phyloP scores from a whole-genome alignment of 2,113 vertebrate species.

The Cinclus cinclus region DNA sequence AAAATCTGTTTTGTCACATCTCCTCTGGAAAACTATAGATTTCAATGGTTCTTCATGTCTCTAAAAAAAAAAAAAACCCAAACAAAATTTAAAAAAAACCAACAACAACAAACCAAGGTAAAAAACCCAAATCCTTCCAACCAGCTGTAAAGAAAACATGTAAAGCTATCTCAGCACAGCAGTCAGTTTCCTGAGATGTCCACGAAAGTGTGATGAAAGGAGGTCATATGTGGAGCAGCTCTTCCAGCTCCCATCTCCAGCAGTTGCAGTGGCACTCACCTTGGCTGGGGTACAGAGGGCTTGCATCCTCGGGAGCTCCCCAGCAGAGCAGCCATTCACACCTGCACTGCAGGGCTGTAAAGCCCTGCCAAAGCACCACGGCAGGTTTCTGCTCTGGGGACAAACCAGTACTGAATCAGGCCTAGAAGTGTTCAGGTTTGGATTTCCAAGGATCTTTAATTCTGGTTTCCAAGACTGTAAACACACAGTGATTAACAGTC shows the following conservation, averaged over 20 bases:
- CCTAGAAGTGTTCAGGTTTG: background rate
- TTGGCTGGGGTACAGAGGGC: background rate
- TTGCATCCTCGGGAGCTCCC: background rate
- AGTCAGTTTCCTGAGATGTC: background rate
- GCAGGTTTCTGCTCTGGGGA: slow-evolving; percentile 10
- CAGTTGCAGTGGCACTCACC: background rate
- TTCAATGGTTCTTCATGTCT: background rate
- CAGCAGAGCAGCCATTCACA: background rate
- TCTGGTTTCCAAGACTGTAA: slow-evolving; percentile 46
- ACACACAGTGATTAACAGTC: background rate
- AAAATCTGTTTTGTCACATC: background rate
- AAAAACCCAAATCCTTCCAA: background rate
- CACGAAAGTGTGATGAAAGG: background rate
- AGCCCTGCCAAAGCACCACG: background rate
- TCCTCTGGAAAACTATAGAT: background rate
- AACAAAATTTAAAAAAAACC: too few relatives aligned
- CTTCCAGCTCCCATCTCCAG: background rate
- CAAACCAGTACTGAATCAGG: background rate
- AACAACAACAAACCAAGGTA: background rate
- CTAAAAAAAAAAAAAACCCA: background rate
- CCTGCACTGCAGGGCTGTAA: background rate
- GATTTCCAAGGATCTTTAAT: background rate
- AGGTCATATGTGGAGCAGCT: background rate
- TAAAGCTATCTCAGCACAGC: background rate
- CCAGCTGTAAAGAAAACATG: background rate